Base-by-base conservation (phyloP, 2,888 invertebrate species). In the Strigamia crassipes region DNA sequence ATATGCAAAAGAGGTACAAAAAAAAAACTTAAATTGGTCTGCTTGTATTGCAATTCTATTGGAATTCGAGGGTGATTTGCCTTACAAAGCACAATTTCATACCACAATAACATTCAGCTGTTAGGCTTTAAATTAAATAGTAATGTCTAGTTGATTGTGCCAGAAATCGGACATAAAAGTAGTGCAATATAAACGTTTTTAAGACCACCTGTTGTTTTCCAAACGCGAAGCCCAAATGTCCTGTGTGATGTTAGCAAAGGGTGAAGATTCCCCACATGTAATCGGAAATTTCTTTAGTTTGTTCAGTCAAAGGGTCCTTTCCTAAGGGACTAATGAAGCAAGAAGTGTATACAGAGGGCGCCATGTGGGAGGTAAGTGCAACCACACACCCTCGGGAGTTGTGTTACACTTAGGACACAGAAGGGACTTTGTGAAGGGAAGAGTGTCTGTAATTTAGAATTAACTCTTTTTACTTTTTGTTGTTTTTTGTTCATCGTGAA, bases 321-420 rank as follows among this genome's bases (percentile, higher is more conserved):
- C 73, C 73, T 73, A 4, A 73, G 73, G 73, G 73, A 73, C 31
- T 73, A 73, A 73, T 73, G 73, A 73, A 73, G 27, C 73, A 73
- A 73, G 73, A 31, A 73, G 73, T 31, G 73, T 12, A 23, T 12
- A 27, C 13, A 27, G 73, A 73, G 73, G 73, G 27, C 27, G 31
- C 73, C 23, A 27, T 73, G 73, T 31, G 31, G 73, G 31, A 73
- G 73, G 27, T 73, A 73, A 73, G 73, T 73, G 73, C 73, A 73
- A 23, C 73, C 23, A 73, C 31, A 31, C 23, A 56, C 73, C 73
- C 31, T 15, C 0, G 31, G 73, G 73, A 73, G 31, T 73, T 73
- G 31, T 27, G 73, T 73, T 27, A 27, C 73, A 73, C 21, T 66
- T 73, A 73, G 27, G 73, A 73, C 31, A n/a, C 27, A 9, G 73